These are phyloP conservation scores for Muschampia plurimacula DNA, from an alignment of 2,888 invertebrate species.

Conservation along the genomic window DNA sequence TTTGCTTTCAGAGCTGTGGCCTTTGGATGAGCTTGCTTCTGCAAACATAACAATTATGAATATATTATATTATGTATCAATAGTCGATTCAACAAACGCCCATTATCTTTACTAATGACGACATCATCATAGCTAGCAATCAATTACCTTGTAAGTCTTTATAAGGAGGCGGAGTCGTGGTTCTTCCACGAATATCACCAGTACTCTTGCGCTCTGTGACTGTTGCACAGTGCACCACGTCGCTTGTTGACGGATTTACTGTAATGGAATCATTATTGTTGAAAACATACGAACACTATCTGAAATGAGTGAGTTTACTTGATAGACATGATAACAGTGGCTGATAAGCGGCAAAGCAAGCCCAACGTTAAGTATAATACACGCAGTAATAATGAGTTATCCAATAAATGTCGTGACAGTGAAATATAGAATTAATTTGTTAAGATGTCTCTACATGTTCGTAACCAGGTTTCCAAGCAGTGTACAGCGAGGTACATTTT, in stretches of 20 bases:
- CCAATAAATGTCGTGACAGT: conserved; percentile 36
- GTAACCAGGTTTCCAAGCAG: conserved; percentile 33
- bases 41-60: conserved; percentile 42
- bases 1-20: conserved; percentile 70
- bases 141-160: conserved; percentile 71
- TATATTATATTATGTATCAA: neutral
- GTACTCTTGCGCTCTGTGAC: conserved; percentile 62
- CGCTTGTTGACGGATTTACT: conserved; percentile 68
- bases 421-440: conserved; percentile 35
- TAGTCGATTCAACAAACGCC: neutral
- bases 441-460: conserved; percentile 28
- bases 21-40: conserved; percentile 77
- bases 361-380: conserved; percentile 42
- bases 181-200: conserved; percentile 60
- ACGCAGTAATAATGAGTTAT: conserved; percentile 34
- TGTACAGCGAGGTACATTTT: conserved; percentile 18
- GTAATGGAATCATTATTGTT: conserved; percentile 59
- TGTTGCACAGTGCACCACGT: conserved; percentile 57
- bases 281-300: conserved; percentile 59
- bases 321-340: conserved; percentile 69
- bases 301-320: conserved; percentile 67
- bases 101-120: neutral
- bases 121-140: neutral
- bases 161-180: conserved; percentile 66
- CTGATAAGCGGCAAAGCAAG: conserved; percentile 61